Conservation (phyloP, 2,888 invertebrate species). For the Carterocephalus palaemon region DNA sequence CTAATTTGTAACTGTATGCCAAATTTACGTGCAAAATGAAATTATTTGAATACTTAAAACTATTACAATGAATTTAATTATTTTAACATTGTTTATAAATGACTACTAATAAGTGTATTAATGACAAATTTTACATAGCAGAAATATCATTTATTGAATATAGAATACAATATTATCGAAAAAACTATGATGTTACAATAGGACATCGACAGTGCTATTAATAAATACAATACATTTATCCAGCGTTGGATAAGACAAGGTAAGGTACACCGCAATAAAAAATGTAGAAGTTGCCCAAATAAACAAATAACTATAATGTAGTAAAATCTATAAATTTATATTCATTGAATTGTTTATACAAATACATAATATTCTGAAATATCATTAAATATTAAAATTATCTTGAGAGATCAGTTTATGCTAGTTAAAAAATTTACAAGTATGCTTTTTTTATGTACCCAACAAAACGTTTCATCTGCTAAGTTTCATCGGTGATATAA, state of each 20-base stretch:
- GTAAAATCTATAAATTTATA: constrained; percentile 70
- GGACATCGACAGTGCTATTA: constrained; percentile 72
- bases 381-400: constrained; percentile 72
- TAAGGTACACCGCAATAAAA: constrained; percentile 56
- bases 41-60: constrained; percentile 75
- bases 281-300: constrained; percentile 62
- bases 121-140: constrained; percentile 75
- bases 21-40: constrained; percentile 74
- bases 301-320: constrained; percentile 62
- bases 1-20: constrained; percentile 72
- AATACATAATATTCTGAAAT: constrained; percentile 72
- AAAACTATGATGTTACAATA: constrained; percentile 74
- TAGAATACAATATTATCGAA: constrained; percentile 77
- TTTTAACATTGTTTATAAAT: constrained; percentile 66
- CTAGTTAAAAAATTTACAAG: constrained; percentile 77
- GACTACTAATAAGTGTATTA: constrained; percentile 75
- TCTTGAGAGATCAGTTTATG: constrained; percentile 77
- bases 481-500: constrained; percentile 63
- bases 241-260: constrained; percentile 62
- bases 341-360: constrained; percentile 72
- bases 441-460: constrained; percentile 66
- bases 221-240: constrained; percentile 63
- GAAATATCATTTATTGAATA: constrained; percentile 77
- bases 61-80: constrained; percentile 77
- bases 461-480: constrained; percentile 59